These are phyloP conservation scores for Agriotes lineatus DNA, from an alignment of 2,888 invertebrate genomes.

Conservation along the genomic window DNA sequence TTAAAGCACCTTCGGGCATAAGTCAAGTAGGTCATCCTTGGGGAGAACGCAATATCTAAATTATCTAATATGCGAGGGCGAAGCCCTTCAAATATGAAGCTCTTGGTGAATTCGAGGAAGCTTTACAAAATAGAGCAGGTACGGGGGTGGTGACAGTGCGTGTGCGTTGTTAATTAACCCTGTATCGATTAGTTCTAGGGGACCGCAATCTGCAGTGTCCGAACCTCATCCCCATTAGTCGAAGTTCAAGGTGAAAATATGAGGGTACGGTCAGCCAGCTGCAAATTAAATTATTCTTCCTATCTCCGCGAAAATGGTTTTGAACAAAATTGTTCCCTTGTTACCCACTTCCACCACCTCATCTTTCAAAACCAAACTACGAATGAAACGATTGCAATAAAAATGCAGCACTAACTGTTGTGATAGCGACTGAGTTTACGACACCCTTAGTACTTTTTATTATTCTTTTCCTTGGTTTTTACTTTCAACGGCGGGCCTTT, in stretches of 20 bases:
- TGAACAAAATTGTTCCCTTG: background rate
- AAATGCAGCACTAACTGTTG: conserved; percentile 58
- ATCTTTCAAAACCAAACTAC: conserved; percentile 47
- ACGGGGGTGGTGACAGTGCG: conserved; percentile 39
- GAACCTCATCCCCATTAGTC: background rate
- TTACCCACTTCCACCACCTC: conserved; percentile 36
- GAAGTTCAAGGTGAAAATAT: background rate
- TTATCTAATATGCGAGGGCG: conserved; percentile 39
- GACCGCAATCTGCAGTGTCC: conserved; percentile 8
- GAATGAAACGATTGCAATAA: conserved; percentile 54
- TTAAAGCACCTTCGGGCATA: conserved; percentile 38
- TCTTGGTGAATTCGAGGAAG: conserved; percentile 31
- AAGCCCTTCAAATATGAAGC: conserved; percentile 39
- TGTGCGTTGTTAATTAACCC: conserved; percentile 41
- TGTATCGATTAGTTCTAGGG: conserved; percentile 32
- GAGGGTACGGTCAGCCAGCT: background rate
- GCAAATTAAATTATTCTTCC: too few species aligned
- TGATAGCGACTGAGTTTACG: conserved; percentile 60
- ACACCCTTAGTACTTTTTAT: conserved; percentile 61
- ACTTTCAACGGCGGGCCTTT: conserved; percentile 55
- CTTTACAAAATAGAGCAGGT: conserved; percentile 42
- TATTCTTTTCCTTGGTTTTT: conserved; percentile 60
- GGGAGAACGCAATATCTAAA: conserved; percentile 43
- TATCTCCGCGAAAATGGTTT: background rate
- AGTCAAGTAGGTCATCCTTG: conserved; percentile 44